phyloP scores from a whole-genome alignment of 2,113 vertebrate genomes.

The Vulpes lagopus region DNA sequence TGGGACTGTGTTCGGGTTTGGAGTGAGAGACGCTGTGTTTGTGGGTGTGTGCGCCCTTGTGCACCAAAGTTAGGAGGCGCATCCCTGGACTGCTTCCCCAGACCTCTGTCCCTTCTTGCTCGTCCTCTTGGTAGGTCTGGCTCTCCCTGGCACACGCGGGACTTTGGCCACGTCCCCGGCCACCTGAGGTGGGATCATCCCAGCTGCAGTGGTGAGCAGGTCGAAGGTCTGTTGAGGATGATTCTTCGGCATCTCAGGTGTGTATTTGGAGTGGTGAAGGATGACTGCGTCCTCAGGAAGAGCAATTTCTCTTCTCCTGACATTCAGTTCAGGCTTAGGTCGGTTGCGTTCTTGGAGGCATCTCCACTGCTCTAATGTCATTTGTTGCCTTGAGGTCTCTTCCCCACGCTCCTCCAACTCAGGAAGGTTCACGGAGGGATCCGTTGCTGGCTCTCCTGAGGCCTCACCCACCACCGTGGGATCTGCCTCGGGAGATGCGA shows the following conservation, averaged over 20 bases:
- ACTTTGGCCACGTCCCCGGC: fast-evolving
- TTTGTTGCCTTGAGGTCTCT: fast-evolving
- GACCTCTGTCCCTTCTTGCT: background rate
- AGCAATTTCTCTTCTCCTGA: background rate
- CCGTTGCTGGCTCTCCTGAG: fast-evolving
- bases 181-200: no score
- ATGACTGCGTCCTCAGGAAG: background rate
- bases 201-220: fast-evolving
- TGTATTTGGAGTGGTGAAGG: background rate
- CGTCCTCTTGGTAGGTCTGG: background rate
- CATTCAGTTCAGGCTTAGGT: background rate
- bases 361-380: background rate
- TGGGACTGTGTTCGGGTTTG: background rate
- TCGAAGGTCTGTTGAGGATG: background rate
- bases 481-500: fast-evolving
- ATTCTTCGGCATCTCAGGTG: no score
- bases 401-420: fast-evolving
- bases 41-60: fast-evolving
- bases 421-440: fast-evolving
- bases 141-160: no score
- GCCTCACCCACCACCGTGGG: fast-evolving
- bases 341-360: fast-evolving
- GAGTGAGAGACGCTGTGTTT: background rate
- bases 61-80: no score
- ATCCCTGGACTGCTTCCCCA: background rate